phyloP scores from a whole-genome alignment of 1,140 invertebrate genomes.

The Drosophila sp. region DNA sequence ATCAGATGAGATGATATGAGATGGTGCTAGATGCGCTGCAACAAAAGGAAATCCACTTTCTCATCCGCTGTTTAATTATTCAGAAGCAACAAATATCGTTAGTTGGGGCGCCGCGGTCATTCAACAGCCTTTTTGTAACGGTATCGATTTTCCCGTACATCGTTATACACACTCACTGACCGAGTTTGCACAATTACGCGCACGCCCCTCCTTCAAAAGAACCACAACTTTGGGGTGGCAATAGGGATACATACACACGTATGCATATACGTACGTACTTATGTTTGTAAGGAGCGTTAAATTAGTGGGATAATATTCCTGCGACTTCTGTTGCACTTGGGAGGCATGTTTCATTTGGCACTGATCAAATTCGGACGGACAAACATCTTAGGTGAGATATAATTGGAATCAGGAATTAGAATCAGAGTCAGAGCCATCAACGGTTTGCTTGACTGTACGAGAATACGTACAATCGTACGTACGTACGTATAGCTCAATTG shows the following conservation, averaged over 20 bases:
- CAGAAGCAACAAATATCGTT: slow-evolving; percentile 26
- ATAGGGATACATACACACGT: slow-evolving; percentile 6
- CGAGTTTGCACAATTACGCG: slow-evolving; percentile 69
- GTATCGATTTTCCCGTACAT: slow-evolving; percentile 76
- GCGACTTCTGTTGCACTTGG: slow-evolving; percentile 40
- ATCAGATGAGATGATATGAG: background rate
- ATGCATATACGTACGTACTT: slow-evolving; percentile 1
- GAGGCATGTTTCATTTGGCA: slow-evolving; percentile 78
- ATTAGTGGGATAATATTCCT: slow-evolving; percentile 33
- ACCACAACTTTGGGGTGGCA: slow-evolving; percentile 8
- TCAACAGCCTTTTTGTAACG: slow-evolving; percentile 64
- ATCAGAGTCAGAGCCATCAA: background rate
- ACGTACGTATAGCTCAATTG: slow-evolving; percentile 50
- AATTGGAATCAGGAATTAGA: background rate
- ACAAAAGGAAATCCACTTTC: background rate
- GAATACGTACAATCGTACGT: slow-evolving; percentile 1
- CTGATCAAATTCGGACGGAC: slow-evolving; percentile 72
- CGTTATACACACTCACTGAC: slow-evolving; percentile 80
- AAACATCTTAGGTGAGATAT: slow-evolving; percentile 66
- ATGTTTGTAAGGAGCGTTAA: slow-evolving; percentile 8
- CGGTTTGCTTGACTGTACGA: slow-evolving; percentile 35
- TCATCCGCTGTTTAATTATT: slow-evolving; percentile 13
- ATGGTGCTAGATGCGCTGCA: background rate
- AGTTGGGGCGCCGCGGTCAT: slow-evolving; percentile 37
- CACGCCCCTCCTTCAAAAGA: slow-evolving; percentile 53